Conservation (phyloP, 2,888 invertebrate species). For the Caenorhabditis imperialis region DNA sequence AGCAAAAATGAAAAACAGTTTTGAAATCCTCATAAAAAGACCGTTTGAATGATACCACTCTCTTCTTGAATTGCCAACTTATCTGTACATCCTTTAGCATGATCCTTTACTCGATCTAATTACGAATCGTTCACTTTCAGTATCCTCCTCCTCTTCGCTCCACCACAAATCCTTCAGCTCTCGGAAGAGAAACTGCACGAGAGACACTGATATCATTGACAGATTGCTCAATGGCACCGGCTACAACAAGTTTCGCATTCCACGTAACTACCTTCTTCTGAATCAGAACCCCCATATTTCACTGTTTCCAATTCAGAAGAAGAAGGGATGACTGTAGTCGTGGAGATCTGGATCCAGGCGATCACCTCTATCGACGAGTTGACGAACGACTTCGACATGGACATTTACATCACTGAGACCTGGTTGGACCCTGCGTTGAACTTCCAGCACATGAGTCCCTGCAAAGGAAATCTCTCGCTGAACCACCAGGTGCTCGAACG, state of each 20-base stretch:
- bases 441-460: conserved; percentile 66
- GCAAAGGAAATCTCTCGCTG: conserved; percentile 70
- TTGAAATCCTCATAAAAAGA: too few species aligned
- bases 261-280: conserved; percentile 64
- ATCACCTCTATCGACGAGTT: conserved; percentile 70
- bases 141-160: conserved; percentile 25
- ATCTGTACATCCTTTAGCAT: too few species aligned
- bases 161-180: conserved; percentile 25
- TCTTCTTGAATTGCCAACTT: too few species aligned
- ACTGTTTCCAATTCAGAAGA: conserved; percentile 56
- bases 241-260: conserved; percentile 77
- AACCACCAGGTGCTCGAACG: conserved; percentile 65
- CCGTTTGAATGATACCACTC: too few species aligned
- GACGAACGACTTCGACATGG: conserved; percentile 71
- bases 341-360: conserved; percentile 70
- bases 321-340: conserved; percentile 64
- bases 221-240: conserved; percentile 76
- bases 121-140: conserved; percentile 4
- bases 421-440: conserved; percentile 70
- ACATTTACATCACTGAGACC: conserved; percentile 70
- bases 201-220: conserved; percentile 76
- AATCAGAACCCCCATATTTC: neutral
- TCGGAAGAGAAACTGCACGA: conserved; percentile 68
- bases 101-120: too few species aligned
- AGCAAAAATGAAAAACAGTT: too few species aligned